These are phyloP conservation scores for Drosophila sproati DNA, from an alignment of 1,140 invertebrate genomes.

Conservation along the genomic window DNA sequence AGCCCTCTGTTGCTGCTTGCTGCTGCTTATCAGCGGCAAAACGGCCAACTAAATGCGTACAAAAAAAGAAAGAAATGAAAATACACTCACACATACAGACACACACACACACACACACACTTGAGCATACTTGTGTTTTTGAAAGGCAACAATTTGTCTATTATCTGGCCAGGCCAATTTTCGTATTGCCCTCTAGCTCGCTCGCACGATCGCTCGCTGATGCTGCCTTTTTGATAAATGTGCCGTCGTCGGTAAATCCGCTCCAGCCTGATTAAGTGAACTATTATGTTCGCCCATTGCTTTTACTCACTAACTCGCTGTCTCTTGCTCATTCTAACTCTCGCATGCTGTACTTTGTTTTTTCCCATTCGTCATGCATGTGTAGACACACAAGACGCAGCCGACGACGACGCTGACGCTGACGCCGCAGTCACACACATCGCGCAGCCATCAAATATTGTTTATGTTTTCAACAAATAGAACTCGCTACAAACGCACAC, in stretches of 20 bases:
- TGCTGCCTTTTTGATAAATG: slow-evolving; percentile 52
- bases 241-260: slow-evolving; percentile 63
- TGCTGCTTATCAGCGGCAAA: slow-evolving; percentile 64
- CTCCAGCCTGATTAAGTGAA: slow-evolving; percentile 80
- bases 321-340: slow-evolving; percentile 2
- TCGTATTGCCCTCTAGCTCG: slow-evolving; percentile 16
- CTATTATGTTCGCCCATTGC: slow-evolving; percentile 62
- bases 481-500: slow-evolving; percentile 21
- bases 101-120: background rate
- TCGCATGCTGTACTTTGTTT: slow-evolving; percentile 11
- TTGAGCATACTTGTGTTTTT: slow-evolving; percentile 21
- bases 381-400: slow-evolving; percentile 75
- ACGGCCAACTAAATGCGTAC: slow-evolving; percentile 47
- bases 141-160: slow-evolving; percentile 72
- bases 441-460: slow-evolving; percentile 72
- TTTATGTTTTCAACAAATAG: slow-evolving; percentile 77
- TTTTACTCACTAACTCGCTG: slow-evolving; percentile 17
- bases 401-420: slow-evolving; percentile 19
- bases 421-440: slow-evolving; percentile 37
- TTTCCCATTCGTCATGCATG: slow-evolving; percentile 71
- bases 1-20: slow-evolving; percentile 41
- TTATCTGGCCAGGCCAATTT: slow-evolving; percentile 67
- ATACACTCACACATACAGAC: background rate
- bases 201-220: slow-evolving; percentile 4
- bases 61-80: slow-evolving; percentile 5